Evolutionary conservation across 2,888 invertebrate species (phyloP).

Genomic region (Agelastica alni): DNA sequence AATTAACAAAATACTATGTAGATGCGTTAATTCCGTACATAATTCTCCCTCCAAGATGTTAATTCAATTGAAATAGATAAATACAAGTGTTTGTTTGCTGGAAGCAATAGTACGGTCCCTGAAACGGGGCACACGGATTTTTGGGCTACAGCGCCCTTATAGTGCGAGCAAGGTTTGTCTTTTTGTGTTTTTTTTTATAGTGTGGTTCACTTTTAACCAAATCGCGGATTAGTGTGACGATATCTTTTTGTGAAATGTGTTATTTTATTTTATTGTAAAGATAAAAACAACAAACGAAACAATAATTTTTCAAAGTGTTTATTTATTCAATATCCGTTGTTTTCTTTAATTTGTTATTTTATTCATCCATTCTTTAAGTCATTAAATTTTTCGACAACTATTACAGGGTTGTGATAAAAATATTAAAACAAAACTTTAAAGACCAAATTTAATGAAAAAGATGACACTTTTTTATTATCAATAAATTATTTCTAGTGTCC

Average conservation of each 20-base stretch:
- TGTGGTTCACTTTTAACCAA: no score
- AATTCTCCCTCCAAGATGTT: background rate
- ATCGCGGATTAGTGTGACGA: no score
- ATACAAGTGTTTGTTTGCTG: conserved; percentile 30
- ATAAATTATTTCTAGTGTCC: no score
- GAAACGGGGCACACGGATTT: conserved; percentile 41
- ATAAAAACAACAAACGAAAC: background rate
- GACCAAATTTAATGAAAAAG: no score
- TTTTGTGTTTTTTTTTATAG: conserved; percentile 18
- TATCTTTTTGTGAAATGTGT: background rate
- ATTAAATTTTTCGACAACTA: no score
- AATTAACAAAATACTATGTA: conserved; percentile 30
- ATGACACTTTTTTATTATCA: no score
- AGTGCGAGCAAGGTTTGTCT: conserved; percentile 27
- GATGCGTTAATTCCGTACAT: conserved; percentile 33
- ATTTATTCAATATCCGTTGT: no score
- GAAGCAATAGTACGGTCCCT: conserved; percentile 45
- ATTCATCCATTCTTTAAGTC: no score
- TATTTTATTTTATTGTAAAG: background rate
- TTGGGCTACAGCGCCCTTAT: conserved; percentile 36
- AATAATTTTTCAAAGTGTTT: no score
- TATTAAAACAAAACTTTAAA: no score
- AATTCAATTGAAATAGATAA: conserved; percentile 28
- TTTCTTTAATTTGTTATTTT: no score
- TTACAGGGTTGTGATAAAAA: no score